Conservation (phyloP, 64 coral and sea anemone species). For the Pocillopora damicornis region DNA sequence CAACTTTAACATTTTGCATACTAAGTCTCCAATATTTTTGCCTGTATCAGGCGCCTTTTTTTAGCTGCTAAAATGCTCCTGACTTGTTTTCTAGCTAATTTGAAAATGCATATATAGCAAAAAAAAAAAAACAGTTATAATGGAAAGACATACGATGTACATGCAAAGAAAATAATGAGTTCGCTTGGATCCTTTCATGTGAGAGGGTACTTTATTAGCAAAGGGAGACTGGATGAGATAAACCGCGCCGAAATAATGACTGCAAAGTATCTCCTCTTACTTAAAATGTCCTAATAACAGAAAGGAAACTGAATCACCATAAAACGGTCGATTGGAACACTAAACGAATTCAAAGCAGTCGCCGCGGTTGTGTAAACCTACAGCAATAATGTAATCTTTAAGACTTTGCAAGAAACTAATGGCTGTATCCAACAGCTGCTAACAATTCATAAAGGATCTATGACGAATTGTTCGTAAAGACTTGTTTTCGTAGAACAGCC, state of each 20-base stretch:
- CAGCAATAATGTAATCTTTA: neutral
- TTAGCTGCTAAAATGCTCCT: too few species aligned
- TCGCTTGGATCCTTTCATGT: too few species aligned
- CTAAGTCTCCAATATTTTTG: too few species aligned
- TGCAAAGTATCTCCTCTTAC: neutral
- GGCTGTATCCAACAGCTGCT: neutral
- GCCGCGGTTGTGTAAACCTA: neutral
- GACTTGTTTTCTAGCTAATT: too few species aligned
- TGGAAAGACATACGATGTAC: too few species aligned
- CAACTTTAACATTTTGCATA: neutral
- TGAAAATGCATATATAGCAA: too few species aligned
- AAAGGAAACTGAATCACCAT: slow-evolving; percentile 28
- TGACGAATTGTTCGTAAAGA: slow-evolving; percentile 12
- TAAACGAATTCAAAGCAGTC: neutral
- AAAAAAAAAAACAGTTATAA: too few species aligned
- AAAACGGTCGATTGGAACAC: slow-evolving; percentile 16
- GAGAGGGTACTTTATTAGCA: too few species aligned
- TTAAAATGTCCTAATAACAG: slow-evolving; percentile 16
- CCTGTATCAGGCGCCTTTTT: too few species aligned
- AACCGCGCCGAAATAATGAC: neutral
- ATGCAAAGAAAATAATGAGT: too few species aligned
- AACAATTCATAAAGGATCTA: neutral
- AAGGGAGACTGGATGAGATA: too few species aligned
- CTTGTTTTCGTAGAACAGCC: slow-evolving; percentile 22
- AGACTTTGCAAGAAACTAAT: neutral